phyloP scores from a whole-genome alignment of 35 echinoderm and acorn worm genomes.

The Stichopus chloronotus region DNA sequence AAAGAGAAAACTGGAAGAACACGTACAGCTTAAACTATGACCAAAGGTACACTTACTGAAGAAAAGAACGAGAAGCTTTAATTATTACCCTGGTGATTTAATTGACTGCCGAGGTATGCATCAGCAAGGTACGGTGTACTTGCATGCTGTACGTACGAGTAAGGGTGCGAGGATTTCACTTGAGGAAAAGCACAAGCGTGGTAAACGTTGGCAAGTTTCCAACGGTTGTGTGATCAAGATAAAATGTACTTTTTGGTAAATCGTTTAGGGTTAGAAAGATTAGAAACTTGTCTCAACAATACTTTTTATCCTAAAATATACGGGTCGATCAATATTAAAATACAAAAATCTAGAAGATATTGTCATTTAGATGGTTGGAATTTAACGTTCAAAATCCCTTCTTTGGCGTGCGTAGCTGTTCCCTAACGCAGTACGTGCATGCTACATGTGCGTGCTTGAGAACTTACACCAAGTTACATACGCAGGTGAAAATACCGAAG shows the following conservation, averaged over 20 bases:
- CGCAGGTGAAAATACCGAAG: background rate
- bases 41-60: too few relatives aligned
- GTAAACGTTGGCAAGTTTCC: too few relatives aligned
- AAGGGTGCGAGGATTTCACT: too few relatives aligned
- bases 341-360: background rate
- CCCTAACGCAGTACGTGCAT: background rate
- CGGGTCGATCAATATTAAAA: background rate
- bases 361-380: background rate
- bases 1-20: too few relatives aligned
- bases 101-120: too few relatives aligned
- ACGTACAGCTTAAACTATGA: too few relatives aligned
- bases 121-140: too few relatives aligned
- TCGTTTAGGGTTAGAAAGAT: background rate
- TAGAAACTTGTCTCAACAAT: constrained; percentile 17
- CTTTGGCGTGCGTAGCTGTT: background rate
- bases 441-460: background rate
- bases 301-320: background rate
- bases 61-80: too few relatives aligned
- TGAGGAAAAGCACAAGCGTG: background rate
- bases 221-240: background rate
- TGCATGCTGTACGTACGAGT: too few relatives aligned
- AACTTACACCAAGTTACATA: background rate
- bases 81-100: too few relatives aligned
- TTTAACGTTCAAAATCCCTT: background rate
- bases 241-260: constrained; percentile 18